Evolutionary conservation across 2,888 invertebrate genomes (phyloP).

Genomic region (Brenthis ino): DNA sequence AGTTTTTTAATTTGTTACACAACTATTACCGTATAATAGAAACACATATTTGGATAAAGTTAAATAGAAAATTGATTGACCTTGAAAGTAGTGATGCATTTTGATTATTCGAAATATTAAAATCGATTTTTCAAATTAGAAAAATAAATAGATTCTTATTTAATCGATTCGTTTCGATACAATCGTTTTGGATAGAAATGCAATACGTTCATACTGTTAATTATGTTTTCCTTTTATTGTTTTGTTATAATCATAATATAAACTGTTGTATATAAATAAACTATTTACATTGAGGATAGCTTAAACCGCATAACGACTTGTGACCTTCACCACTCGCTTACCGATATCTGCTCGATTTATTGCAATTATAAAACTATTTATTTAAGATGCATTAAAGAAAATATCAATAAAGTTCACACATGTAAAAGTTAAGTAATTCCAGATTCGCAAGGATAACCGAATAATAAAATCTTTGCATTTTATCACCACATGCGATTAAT

Average conservation of each 20-base stretch:
- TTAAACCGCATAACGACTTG: conserved; percentile 12
- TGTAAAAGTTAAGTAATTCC: conserved; percentile 17
- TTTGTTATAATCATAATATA: conserved; percentile 16
- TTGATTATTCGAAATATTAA: not conserved
- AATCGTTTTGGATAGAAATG: too few relatives aligned
- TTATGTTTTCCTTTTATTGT: conserved; percentile 11
- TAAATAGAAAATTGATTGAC: not conserved
- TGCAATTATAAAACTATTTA: conserved; percentile 16
- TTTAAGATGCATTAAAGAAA: conserved; percentile 18
- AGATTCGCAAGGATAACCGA: conserved; percentile 19
- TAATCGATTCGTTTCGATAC: too few relatives aligned
- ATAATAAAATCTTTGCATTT: conserved; percentile 2
- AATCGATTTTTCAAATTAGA: not conserved
- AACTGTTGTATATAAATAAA: conserved; percentile 17
- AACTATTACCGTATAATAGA: conserved; percentile 1
- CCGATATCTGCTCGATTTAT: conserved; percentile 19
- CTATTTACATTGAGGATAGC: conserved; percentile 18
- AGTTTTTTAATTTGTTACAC: not conserved
- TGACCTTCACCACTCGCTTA: conserved; percentile 17
- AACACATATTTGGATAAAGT: not conserved
- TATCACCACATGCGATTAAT: not conserved
- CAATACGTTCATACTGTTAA: too few relatives aligned
- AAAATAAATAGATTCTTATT: too few relatives aligned
- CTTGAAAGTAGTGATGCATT: conserved; percentile 7
- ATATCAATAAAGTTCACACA: conserved; percentile 12